Base-by-base conservation (phyloP, 2,797 vertebrate species). In the Lindbergichthys nudifrons region DNA sequence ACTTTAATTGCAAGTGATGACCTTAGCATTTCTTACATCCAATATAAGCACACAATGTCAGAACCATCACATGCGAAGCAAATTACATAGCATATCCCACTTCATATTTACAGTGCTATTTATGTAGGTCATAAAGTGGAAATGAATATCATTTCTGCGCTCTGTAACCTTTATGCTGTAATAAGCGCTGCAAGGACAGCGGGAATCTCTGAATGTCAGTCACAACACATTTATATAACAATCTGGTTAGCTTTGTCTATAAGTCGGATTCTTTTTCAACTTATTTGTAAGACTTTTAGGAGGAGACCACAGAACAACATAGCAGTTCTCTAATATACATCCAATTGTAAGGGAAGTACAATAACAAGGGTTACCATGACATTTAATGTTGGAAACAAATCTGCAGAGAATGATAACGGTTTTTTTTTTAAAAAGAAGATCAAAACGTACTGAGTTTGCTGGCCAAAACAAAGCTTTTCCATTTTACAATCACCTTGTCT, bases 1-100 rank as follows among this genome's bases (percentile, higher is more conserved):
- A 72, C 78, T 93, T 94, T 92, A 92, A 90, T 93, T 92, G 88
- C 87, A 93, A 83, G 87, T 93, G 87, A 92, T 89, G 87, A 90
- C 80, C 91, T 90, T 81, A 90, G 83, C 81, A 88, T 90, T 89
- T 91, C 75, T 87, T 87, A 88, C 91, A 92, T 92, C 88, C 82
- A 88, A 82, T 79, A 86, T 80, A 82, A 84, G 82, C 81, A 88
- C 84, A 91, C 80, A 86, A 89, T 86, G 84, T 92, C 82, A 83
- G 62, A 36, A 83, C 72, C 75, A 82, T 88, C 86, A 92, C 92
- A 93, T 92, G 91, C 91, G 87, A 92, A 89, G 86, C 81, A 93
- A 92, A 87, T 82, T 83, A 92, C 87, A 90, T 79, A 84, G 81
- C 82, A 84, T 88, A 87, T 82, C 82, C 79, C 79, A 82, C 68